These are phyloP conservation scores for Anastrepha ludens DNA, from an alignment of 1,140 invertebrate species.

Conservation along the genomic window DNA sequence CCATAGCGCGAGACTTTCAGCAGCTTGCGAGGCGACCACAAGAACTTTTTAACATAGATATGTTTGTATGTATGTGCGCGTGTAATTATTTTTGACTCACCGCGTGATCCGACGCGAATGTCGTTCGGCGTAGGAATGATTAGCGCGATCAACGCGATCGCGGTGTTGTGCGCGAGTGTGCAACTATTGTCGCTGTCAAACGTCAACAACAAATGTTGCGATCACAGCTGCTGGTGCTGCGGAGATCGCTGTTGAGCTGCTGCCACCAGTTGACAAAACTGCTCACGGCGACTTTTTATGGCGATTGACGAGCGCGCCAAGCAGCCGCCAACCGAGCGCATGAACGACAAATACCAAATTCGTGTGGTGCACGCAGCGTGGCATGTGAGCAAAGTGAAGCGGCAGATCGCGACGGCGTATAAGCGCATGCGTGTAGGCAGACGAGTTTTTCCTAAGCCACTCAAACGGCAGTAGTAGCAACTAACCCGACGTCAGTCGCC, in stretches of 20 bases:
- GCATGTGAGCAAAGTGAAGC: constrained; percentile 40
- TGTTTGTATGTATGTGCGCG: not conserved
- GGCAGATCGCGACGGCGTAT: not conserved
- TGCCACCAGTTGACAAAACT: constrained; percentile 50
- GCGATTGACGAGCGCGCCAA: constrained; percentile 47
- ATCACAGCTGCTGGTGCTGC: not conserved
- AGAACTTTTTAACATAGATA: not conserved
- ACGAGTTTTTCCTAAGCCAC: constrained; percentile 31
- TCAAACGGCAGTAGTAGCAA: constrained; percentile 14
- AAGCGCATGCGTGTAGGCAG: constrained; percentile 47
- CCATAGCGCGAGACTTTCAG: not conserved
- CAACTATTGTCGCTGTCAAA: constrained; percentile 38
- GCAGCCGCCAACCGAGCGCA: constrained; percentile 40
- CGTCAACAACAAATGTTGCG: constrained; percentile 51
- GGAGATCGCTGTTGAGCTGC: not conserved
- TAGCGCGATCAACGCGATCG: constrained; percentile 39
- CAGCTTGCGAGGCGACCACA: not conserved
- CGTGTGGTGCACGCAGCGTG: constrained; percentile 31
- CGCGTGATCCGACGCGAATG: constrained; percentile 20
- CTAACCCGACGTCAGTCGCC: not conserved
- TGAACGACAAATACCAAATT: constrained; percentile 43
- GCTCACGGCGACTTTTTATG: constrained; percentile 45
- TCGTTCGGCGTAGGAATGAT: constrained; percentile 35
- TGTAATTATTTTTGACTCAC: not conserved
- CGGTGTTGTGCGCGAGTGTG: not conserved